Base-by-base conservation (phyloP, 1,140 invertebrate genomes). In the Cydia strobilella region DNA sequence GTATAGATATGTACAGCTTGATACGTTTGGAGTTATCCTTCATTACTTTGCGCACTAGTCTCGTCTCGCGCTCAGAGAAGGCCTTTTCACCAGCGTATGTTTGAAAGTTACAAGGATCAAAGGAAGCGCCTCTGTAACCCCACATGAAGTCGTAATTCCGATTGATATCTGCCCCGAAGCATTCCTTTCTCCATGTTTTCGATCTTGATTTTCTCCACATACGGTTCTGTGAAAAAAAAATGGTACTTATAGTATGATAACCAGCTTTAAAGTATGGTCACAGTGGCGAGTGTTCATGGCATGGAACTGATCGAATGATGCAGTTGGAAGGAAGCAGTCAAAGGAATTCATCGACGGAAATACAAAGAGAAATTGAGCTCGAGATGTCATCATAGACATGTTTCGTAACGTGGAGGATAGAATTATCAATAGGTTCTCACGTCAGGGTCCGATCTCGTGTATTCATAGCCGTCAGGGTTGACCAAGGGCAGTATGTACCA, bases 41-140 rank as follows among this genome's bases (percentile, higher is more conserved):
- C 81, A 96, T 92, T 0, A 94, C 89, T 69, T 94, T 93, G n/a
- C 94, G 89, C 45, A 96, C 92, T n/a, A 95, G 94, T 74, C 85
- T 84, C 1, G 96, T 95, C 87, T 97, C 97, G 1, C 94, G 93
- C 86, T 98, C 97, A 0, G 96, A 97, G 83, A 97, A 97, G 0
- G 96, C 94, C 10, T 87, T 85, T 0, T 94, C 89, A 0, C 97
- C 97, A 12, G 95, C 94, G 83, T 95, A 98, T 0, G 95, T 96
- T 39, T 96, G 95, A 7, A 94, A 93, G 51, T 94, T 92, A 80
- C 96, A 97, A 0, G 95, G 94, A 80, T 96, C 94, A 0, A 82
- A 92, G 31, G 94, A 95, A 1, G 95, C 94, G 0, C 96, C 95
- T 45, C 89, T 93, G 76, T 95, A 94, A 2, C 92, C 94, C 96